phyloP scores from a whole-genome alignment of 1,140 invertebrate species.

The Drosophila paulistorum region DNA sequence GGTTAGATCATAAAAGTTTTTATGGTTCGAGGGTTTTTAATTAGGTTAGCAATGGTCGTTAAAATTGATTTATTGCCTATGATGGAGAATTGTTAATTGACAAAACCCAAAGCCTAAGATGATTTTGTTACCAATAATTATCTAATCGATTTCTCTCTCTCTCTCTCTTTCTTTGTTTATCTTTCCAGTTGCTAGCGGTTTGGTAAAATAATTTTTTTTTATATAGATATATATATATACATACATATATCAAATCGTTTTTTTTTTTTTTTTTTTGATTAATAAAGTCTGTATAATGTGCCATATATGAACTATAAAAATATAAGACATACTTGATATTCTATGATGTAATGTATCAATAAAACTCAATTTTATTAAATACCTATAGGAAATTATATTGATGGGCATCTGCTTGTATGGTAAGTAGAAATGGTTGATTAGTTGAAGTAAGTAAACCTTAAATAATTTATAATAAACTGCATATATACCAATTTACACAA shows the following conservation, averaged over 20 bases:
- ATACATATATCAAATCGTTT: constrained; percentile 5
- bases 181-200: constrained; percentile 28
- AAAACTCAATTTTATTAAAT: constrained; percentile 27
- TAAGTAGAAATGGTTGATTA: too few species aligned
- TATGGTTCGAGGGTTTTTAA: constrained; percentile 59
- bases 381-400: constrained; percentile 9
- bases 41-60: constrained; percentile 52
- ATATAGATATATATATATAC: constrained; percentile 8
- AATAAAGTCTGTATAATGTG: constrained; percentile 55
- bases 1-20: constrained; percentile 53
- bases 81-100: constrained; percentile 43
- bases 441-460: too few species aligned
- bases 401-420: neutral
- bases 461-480: too few species aligned
- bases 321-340: constrained; percentile 36
- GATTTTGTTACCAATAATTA: constrained; percentile 1
- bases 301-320: constrained; percentile 43
- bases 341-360: constrained; percentile 19
- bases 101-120: constrained; percentile 4
- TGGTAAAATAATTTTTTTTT: constrained; percentile 3
- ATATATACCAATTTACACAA: too few species aligned
- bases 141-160: constrained; percentile 13
- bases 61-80: constrained; percentile 57
- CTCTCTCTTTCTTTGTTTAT: neutral
- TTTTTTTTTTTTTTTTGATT: constrained; percentile 16